A percentile compares a stretch with the other conserved stretches of the same genome.
phyloP scores from a whole-genome alignment of 2,797 vertebrate species.

The Sparidentex hasta region DNA sequence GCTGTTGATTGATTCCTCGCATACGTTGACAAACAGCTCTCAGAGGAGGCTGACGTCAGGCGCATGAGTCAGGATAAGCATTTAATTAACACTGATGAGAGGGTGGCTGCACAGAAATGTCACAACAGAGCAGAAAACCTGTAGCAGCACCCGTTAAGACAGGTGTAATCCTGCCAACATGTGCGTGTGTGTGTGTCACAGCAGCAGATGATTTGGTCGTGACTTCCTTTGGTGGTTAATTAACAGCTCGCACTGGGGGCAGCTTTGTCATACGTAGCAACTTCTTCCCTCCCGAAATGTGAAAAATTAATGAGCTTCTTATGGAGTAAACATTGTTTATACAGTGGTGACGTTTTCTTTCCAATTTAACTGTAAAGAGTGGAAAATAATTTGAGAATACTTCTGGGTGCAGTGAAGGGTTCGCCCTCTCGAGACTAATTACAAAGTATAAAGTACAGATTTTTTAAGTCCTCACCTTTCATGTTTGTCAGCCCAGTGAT shows the following conservation, averaged over 20 bases:
- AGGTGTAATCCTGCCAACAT: conserved; percentile 56
- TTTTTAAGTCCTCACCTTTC: conserved; percentile 29
- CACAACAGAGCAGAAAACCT: conserved; percentile 54
- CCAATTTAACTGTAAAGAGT: conserved; percentile 3
- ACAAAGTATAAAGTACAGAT: not conserved
- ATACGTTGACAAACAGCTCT: conserved; percentile 50
- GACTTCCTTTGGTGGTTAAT: conserved; percentile 56
- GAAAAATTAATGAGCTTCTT: conserved; percentile 39
- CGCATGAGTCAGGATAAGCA: conserved; percentile 60
- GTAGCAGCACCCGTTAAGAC: conserved; percentile 36
- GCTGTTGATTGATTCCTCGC: conserved; percentile 50
- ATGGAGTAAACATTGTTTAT: conserved; percentile 23
- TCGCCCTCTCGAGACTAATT: conserved; percentile 22
- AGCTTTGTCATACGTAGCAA: conserved; percentile 15
- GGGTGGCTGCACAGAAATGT: conserved; percentile 46
- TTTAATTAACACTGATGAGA: conserved; percentile 71
- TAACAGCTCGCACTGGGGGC: conserved; percentile 33
- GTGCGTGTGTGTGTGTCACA: conserved; percentile 25
- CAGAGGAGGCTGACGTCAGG: conserved; percentile 39
- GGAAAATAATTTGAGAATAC: not conserved
- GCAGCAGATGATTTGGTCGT: conserved; percentile 24
- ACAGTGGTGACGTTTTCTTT: not conserved
- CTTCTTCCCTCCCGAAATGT: conserved; percentile 25
- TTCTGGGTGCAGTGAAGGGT: conserved; percentile 6
- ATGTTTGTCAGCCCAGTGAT: conserved; percentile 35